These are phyloP conservation scores for Lithosia quadra DNA, from an alignment of 2,888 invertebrate species.

Conservation along the genomic window DNA sequence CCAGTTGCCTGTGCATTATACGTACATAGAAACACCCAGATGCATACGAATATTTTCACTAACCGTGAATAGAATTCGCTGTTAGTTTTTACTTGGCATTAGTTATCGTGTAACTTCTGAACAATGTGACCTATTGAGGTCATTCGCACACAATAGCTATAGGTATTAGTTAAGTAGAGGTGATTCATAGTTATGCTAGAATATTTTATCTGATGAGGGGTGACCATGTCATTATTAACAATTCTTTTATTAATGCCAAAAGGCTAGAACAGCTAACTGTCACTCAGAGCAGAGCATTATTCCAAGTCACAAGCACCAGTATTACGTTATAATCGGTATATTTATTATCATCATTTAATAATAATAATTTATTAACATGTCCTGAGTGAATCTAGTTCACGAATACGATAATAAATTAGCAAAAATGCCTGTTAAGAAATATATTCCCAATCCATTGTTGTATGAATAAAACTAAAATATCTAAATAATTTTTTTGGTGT, in stretches of 20 bases:
- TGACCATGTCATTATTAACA: not conserved
- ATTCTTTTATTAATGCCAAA: not conserved
- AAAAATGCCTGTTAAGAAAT: no score
- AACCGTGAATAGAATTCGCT: not conserved
- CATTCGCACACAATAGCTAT: not conserved
- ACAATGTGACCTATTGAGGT: not conserved
- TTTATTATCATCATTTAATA: no score
- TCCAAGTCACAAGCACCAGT: no score
- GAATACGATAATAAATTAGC: no score
- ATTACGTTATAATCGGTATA: not conserved
- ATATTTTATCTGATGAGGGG: not conserved
- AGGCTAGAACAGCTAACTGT: not conserved
- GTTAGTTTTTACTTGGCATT: not conserved
- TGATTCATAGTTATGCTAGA: not conserved
- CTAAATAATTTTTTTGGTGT: not conserved
- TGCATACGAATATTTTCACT: not conserved
- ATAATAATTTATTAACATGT: no score
- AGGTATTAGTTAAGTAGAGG: not conserved
- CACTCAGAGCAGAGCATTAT: not conserved
- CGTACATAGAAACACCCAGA: not conserved
- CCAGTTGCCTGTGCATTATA: no score
- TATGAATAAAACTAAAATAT: no score
- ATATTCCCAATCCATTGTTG: no score
- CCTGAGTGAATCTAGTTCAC: no score
- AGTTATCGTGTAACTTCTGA: not conserved